These are phyloP conservation scores for Muntiacus muntjak DNA, from an alignment of 2,113 vertebrate species.

Conservation along the genomic window DNA sequence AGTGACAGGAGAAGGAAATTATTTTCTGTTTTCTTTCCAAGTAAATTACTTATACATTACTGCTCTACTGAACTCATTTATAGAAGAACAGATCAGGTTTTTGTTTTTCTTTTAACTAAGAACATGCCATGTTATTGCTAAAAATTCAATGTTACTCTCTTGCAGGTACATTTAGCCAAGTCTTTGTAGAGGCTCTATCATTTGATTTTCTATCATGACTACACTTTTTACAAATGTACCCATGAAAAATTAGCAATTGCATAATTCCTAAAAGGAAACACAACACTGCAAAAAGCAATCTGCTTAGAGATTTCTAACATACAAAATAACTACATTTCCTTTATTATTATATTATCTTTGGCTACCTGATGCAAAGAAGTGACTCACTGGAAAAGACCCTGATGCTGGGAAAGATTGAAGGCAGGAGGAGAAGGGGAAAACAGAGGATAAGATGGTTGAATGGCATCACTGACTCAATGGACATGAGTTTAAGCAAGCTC, in stretches of 20 bases:
- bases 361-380: not conserved
- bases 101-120: conserved; percentile 1
- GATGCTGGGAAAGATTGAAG: not conserved
- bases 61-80: conserved; percentile 7
- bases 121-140: not conserved
- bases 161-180: not conserved
- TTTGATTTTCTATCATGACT: not conserved
- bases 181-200: not conserved
- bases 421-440: not conserved
- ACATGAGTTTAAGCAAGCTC: not conserved
- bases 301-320: not conserved
- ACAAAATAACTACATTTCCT: not conserved
- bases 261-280: not conserved
- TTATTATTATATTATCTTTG: not conserved
- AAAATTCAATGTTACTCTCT: not conserved
- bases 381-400: not conserved
- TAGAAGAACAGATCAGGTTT: not conserved
- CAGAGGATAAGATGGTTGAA: not conserved
- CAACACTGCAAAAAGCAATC: not conserved
- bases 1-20: not conserved
- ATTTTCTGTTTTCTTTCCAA: conserved; percentile 26
- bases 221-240: not conserved
- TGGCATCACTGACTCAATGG: not conserved
- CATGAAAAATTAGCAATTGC: not conserved
- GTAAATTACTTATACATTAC: conserved; percentile 12